Conservation (phyloP, 2,113 vertebrate species). For the Piaya cayana region DNA sequence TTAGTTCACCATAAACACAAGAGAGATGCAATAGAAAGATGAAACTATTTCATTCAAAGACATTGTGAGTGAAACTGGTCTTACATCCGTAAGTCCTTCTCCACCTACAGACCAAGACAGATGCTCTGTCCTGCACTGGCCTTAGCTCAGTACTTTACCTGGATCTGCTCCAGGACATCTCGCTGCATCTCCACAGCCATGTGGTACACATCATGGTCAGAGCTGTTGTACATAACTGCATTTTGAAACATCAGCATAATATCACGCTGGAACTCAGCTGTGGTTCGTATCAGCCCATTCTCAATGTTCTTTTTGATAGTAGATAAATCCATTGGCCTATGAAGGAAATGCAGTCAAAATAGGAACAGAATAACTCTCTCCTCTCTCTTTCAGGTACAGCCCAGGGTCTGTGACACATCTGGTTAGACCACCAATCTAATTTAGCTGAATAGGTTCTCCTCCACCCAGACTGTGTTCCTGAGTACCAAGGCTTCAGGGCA, state of each 20-base stretch:
- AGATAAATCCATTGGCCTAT: conserved; percentile 97
- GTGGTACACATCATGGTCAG: conserved; percentile 98
- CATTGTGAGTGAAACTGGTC: not conserved
- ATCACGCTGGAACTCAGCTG: conserved; percentile 97
- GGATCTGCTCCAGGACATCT: conserved; percentile 97
- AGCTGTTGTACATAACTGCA: conserved; percentile 99
- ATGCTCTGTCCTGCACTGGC: not conserved
- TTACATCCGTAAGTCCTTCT: not conserved
- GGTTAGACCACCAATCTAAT: not conserved
- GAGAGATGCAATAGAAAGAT: not conserved
- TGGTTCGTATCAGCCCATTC: conserved; percentile 95
- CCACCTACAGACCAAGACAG: not conserved
- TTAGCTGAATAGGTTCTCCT: not conserved
- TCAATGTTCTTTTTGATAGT: conserved; percentile 99
- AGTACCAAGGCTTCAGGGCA: not conserved
- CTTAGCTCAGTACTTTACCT: conserved; percentile 71
- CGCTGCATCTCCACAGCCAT: conserved; percentile 99
- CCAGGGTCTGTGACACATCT: not conserved
- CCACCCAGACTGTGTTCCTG: not conserved
- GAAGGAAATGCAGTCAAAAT: not conserved
- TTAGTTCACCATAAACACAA: not conserved
- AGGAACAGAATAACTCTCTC: not conserved
- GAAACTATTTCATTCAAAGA: not conserved
- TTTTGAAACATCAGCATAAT: conserved; percentile 99
- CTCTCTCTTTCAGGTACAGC: not conserved